Conservation (phyloP, 2,797 vertebrate species). For the Rhinella marina region DNA sequence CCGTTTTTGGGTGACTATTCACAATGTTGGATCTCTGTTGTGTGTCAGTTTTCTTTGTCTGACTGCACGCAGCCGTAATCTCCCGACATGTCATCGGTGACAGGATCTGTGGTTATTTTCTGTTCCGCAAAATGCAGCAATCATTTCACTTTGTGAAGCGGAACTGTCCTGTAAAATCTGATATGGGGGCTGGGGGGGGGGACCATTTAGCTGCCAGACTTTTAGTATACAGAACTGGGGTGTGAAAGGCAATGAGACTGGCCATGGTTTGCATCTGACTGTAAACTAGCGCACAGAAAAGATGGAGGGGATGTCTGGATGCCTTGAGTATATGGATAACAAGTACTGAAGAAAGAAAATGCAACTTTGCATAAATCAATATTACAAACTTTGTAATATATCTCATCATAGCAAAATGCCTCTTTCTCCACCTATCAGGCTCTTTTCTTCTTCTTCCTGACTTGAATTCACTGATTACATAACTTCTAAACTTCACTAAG, state of each 20-base stretch:
- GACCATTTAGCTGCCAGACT: background rate
- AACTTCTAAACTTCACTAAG: too few species aligned
- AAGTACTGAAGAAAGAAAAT: too few species aligned
- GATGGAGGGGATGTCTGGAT: background rate
- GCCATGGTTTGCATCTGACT: background rate
- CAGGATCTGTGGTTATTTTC: background rate
- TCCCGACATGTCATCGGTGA: background rate
- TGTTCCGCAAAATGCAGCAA: background rate
- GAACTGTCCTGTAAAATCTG: background rate
- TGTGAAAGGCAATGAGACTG: background rate
- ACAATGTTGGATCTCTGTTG: background rate
- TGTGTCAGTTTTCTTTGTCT: too few species aligned
- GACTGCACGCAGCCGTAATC: background rate
- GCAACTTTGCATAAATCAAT: too few species aligned
- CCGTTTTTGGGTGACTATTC: background rate
- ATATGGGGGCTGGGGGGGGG: background rate
- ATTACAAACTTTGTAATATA: too few species aligned
- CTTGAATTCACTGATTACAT: too few species aligned
- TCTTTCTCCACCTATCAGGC: too few species aligned
- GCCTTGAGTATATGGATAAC: too few species aligned
- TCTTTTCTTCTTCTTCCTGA: too few species aligned
- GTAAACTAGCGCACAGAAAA: background rate
- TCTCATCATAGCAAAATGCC: too few species aligned
- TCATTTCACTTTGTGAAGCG: conserved; percentile 6
- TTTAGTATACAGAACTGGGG: background rate